Evolutionary conservation across 2,113 vertebrate species (phyloP).

Genomic region (Castor canadensis): DNA sequence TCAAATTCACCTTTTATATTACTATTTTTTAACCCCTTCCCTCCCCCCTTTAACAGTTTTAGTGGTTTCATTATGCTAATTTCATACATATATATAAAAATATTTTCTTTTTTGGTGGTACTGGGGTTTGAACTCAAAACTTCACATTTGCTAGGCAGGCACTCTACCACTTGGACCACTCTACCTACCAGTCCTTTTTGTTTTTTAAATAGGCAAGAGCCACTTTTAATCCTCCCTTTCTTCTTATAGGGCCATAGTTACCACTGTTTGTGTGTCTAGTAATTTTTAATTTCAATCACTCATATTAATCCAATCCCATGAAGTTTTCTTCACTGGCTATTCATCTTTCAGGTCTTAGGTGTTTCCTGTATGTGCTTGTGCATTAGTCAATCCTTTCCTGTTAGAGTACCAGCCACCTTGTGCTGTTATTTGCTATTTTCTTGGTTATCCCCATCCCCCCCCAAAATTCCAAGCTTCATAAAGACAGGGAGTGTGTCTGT

Average conservation of each 20-base stretch:
- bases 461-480: not conserved
- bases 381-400: not conserved
- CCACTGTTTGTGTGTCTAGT: not conserved
- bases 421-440: not conserved
- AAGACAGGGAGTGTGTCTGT: not conserved
- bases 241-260: not conserved
- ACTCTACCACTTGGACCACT: too few relatives aligned
- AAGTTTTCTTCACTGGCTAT: not conserved
- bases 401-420: not conserved
- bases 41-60: too few relatives aligned
- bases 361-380: not conserved
- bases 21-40: too few relatives aligned
- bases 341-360: not conserved
- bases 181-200: too few relatives aligned
- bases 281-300: constrained; percentile 8
- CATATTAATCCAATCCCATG: not conserved
- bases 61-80: too few relatives aligned
- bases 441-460: not conserved
- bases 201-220: not conserved
- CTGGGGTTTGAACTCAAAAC: too few relatives aligned
- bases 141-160: too few relatives aligned
- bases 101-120: too few relatives aligned
- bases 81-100: too few relatives aligned
- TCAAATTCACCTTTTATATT: too few relatives aligned
- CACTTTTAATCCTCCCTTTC: not conserved